These are phyloP conservation scores for Ophraella communa DNA, from an alignment of 2,888 invertebrate genomes.

Conservation along the genomic window DNA sequence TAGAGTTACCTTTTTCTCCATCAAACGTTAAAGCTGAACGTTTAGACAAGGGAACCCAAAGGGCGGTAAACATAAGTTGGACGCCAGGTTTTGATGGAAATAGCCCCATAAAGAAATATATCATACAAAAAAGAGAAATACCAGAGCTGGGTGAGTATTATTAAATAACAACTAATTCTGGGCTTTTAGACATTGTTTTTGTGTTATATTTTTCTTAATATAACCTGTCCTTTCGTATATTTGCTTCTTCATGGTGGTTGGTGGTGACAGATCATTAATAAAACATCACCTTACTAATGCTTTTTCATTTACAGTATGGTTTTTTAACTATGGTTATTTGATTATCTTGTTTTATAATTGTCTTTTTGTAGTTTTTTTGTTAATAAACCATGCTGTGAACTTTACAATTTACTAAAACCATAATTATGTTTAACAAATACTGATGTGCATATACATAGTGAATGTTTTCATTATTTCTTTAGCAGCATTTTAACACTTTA, in stretches of 20 bases:
- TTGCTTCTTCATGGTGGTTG: slow-evolving; percentile 6
- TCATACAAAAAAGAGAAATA: slow-evolving; percentile 88
- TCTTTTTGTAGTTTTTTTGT: no score
- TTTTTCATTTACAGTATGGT: not conserved
- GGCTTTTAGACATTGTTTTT: slow-evolving; percentile 52
- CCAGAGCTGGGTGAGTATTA: slow-evolving; percentile 77
- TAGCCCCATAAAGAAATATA: slow-evolving; percentile 90
- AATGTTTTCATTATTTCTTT: no score
- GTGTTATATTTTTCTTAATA: slow-evolving; percentile 44
- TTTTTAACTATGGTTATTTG: no score
- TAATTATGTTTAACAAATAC: no score
- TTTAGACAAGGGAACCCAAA: slow-evolving; percentile 68
- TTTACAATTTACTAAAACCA: no score
- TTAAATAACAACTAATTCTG: slow-evolving; percentile 1
- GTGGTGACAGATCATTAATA: slow-evolving; percentile 14
- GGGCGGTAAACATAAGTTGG: slow-evolving; percentile 92
- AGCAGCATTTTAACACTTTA: no score
- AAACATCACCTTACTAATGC: not conserved
- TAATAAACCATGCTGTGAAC: no score
- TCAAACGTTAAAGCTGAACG: slow-evolving; percentile 81
- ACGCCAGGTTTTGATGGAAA: slow-evolving; percentile 97
- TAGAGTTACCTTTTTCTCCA: slow-evolving; percentile 95
- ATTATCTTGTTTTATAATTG: no score
- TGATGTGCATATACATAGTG: no score
- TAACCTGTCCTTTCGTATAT: slow-evolving; percentile 19